These are phyloP conservation scores for Teleopsis dalmanni DNA, from an alignment of 1,140 invertebrate species.

Conservation along the genomic window DNA sequence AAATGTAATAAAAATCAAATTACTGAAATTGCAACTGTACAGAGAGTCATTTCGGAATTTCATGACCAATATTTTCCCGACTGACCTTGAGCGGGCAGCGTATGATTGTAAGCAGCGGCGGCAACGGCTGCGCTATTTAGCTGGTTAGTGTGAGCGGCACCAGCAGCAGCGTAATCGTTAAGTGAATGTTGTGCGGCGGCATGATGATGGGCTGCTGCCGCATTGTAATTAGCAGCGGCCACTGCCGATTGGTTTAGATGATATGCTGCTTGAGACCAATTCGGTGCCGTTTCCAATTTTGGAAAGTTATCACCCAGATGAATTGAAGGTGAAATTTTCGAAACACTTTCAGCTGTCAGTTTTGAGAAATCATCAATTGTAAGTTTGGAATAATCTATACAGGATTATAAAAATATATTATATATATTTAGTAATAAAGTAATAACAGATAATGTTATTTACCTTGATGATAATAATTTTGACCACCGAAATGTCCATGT, in stretches of 20 bases:
- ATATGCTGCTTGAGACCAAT: conserved; percentile 41
- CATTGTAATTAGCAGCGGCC: conserved; percentile 33
- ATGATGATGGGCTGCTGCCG: conserved; percentile 22
- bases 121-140: conserved; percentile 17
- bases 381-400: conserved; percentile 41
- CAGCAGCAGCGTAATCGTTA: conserved; percentile 36
- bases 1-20: no score
- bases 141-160: conserved; percentile 25
- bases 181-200: conserved; percentile 20
- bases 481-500: conserved; percentile 33
- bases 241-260: conserved; percentile 35
- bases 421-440: background rate
- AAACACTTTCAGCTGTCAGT: conserved; percentile 47
- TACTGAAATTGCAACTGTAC: no score
- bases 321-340: conserved; percentile 44
- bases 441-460: background rate
- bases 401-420: background rate
- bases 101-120: conserved; percentile 32
- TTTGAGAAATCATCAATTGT: conserved; percentile 50
- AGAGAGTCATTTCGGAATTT: no score
- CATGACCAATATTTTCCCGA: conserved; percentile 43
- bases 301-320: conserved; percentile 40
- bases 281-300: conserved; percentile 40
- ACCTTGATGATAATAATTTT: conserved; percentile 43
- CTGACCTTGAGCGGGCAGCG: conserved; percentile 31